Conservation (phyloP, 2,797 vertebrate species). For the Sebastes diploproa region DNA sequence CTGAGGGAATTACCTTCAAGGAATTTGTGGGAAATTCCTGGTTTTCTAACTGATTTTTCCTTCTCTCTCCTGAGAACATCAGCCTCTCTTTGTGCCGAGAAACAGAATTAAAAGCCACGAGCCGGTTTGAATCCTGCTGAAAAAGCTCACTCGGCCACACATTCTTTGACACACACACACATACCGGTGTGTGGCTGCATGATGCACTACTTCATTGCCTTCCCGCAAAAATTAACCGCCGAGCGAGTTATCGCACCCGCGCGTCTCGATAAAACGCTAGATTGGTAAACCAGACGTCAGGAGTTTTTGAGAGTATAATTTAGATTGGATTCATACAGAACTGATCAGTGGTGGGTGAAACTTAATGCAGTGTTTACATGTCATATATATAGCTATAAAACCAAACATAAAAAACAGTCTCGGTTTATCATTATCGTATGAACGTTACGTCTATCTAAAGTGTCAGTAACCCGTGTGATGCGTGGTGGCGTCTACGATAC, state of each 20-base stretch:
- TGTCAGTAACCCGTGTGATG: constrained; percentile 72
- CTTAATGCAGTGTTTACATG: constrained; percentile 54
- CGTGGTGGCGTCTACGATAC: constrained; percentile 39
- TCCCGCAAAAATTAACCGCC: background rate
- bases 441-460: constrained; percentile 67
- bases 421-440: constrained; percentile 80
- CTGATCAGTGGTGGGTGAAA: constrained; percentile 44
- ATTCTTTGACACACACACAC: constrained; percentile 4
- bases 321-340: constrained; percentile 23
- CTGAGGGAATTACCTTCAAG: background rate
- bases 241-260: background rate
- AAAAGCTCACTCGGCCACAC: constrained; percentile 29
- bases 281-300: constrained; percentile 75
- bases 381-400: constrained; percentile 70
- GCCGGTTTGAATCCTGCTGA: constrained; percentile 20
- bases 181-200: constrained; percentile 1
- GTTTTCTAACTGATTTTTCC: background rate
- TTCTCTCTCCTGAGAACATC: constrained; percentile 25
- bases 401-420: constrained; percentile 69
- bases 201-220: constrained; percentile 13
- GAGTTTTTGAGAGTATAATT: constrained; percentile 28
- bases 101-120: constrained; percentile 39
- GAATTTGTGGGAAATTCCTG: constrained; percentile 20
- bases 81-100: constrained; percentile 12
- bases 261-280: constrained; percentile 76